Evolutionary conservation across 2,888 invertebrate genomes (phyloP).

Genomic region (Doris montereyensis): DNA sequence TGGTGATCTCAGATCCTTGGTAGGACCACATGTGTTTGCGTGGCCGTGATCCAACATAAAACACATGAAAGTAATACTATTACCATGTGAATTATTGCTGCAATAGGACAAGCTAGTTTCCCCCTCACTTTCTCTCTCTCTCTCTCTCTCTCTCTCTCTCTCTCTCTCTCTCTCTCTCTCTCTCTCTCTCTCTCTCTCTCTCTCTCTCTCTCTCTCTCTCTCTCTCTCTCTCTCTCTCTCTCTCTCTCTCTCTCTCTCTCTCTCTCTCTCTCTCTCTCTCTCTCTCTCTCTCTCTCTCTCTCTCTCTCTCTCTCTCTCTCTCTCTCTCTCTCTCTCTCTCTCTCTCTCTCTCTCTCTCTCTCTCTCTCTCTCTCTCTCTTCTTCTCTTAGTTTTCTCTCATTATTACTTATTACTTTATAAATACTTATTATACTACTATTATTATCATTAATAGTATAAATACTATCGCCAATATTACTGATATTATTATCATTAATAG

Average conservation of each 20-base stretch:
- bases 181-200: slow-evolving; percentile 22
- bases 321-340: slow-evolving; percentile 40
- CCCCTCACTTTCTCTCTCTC: slow-evolving; percentile 15
- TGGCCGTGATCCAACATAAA: no score
- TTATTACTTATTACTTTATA: slow-evolving; percentile 22
- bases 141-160: slow-evolving; percentile 23
- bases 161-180: slow-evolving; percentile 21
- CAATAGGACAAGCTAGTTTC: no score
- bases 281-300: slow-evolving; percentile 16
- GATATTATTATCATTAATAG: neutral
- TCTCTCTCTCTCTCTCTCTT: neutral
- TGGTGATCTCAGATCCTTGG: no score
- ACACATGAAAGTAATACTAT: no score
- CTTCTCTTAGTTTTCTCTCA: neutral
- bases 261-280: neutral
- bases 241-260: slow-evolving; percentile 5
- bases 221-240: neutral
- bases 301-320: slow-evolving; percentile 20
- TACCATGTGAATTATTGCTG: no score
- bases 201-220: neutral
- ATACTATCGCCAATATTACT: neutral
- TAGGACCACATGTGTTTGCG: no score
- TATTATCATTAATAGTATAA: slow-evolving; percentile 21
- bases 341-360: neutral
- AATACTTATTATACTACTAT: slow-evolving; percentile 22